A percentile compares a stretch with the other conserved stretches of the same genome.
Evolutionary conservation across 2,797 vertebrate species (phyloP).

Genomic region (Tinamus major): DNA sequence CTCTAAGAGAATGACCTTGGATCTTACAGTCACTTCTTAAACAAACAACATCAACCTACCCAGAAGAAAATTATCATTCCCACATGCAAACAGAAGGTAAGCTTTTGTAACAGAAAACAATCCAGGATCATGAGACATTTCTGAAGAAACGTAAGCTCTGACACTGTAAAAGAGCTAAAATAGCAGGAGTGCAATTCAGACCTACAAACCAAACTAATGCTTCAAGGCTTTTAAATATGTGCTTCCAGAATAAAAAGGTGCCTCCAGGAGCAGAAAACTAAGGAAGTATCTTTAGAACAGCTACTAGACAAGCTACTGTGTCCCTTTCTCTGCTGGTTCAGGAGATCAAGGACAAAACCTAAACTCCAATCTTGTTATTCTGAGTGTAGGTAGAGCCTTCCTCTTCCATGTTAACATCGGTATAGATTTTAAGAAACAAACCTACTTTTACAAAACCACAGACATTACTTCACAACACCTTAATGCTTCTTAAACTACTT

Average conservation of each 20-base stretch:
- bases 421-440: not conserved
- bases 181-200: not conserved
- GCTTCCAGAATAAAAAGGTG: not conserved
- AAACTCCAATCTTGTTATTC: not conserved
- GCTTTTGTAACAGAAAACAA: constrained; percentile 1
- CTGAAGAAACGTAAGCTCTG: not conserved
- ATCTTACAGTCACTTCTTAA: not conserved
- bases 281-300: not conserved
- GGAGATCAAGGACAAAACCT: not conserved
- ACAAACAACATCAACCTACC: not conserved
- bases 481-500: not conserved
- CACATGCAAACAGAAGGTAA: not conserved
- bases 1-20: not conserved
- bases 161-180: not conserved
- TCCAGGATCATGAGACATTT: not conserved
- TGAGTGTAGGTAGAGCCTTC: not conserved
- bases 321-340: not conserved
- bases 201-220: not conserved
- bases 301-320: rapidly evolving
- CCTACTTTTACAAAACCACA: not conserved
- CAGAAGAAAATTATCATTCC: not conserved
- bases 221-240: not conserved
- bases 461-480: not conserved
- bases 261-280: not conserved
- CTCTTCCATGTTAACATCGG: not conserved